Percentiles rank a stretch among this genome's conserved stretches.
Conservation (phyloP, 2,113 vertebrate genomes). For the Leucopternis melanops region DNA sequence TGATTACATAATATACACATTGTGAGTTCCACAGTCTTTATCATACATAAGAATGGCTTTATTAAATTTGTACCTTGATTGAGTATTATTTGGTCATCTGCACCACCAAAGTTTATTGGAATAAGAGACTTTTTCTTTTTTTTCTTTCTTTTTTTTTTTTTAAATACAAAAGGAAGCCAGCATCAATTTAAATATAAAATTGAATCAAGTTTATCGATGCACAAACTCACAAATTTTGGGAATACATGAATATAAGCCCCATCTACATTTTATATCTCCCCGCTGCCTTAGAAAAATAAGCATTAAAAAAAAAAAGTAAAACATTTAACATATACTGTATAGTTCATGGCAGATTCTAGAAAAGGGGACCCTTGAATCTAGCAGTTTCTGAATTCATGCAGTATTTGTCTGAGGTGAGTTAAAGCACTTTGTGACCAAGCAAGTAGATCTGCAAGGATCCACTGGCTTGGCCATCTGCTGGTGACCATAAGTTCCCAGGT, state of each 20-base stretch:
- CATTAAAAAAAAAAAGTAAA: neutral
- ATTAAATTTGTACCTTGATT: neutral
- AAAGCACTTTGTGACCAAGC: neutral
- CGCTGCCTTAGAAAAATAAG: neutral
- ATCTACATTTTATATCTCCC: neutral
- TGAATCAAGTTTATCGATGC: neutral
- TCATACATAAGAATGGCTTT: neutral
- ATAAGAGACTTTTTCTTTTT: neutral
- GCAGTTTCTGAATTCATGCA: neutral
- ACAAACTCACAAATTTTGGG: neutral
- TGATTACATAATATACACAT: neutral
- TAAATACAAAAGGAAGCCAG: neutral
- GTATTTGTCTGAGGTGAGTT: neutral
- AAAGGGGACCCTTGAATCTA: neutral
- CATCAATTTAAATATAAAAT: neutral
- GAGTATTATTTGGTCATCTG: neutral
- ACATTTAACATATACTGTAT: neutral
- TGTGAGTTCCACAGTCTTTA: neutral
- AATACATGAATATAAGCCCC: neutral
- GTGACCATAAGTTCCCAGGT: neutral
- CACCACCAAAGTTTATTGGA: neutral
- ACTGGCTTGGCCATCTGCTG: neutral
- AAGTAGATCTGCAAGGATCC: neutral
- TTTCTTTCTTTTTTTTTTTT: neutral
- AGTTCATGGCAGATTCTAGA: neutral